A percentile compares a stretch with the other conserved stretches of the same genome.
These are phyloP conservation scores for Illadopsis cleaveri DNA, from an alignment of 2,113 vertebrate species.

Conservation along the genomic window DNA sequence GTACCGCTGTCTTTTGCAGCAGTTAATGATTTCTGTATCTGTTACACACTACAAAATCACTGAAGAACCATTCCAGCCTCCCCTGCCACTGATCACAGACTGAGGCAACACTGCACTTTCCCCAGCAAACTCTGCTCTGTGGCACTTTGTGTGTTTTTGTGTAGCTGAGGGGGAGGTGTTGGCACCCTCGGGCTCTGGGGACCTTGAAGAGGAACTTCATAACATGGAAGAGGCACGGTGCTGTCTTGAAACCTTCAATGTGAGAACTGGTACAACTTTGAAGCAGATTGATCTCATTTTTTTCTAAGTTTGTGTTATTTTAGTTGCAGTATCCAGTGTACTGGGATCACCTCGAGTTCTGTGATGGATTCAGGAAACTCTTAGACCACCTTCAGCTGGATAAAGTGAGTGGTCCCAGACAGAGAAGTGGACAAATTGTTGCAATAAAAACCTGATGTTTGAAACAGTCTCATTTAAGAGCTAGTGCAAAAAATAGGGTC, in stretches of 20 bases:
- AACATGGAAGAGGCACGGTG: neutral
- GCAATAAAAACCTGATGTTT: neutral
- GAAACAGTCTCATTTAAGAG: neutral
- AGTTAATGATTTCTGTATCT: neutral
- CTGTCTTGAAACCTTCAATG: neutral
- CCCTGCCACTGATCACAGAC: neutral
- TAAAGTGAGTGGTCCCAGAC: conserved; percentile 79
- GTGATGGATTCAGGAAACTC: conserved; percentile 96
- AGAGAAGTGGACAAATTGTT: neutral
- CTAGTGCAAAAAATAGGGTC: neutral
- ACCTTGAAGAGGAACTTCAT: neutral
- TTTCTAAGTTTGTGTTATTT: neutral
- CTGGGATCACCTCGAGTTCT: conserved; percentile 97
- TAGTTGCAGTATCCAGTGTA: conserved; percentile 97
- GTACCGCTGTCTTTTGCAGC: neutral
- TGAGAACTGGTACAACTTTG: neutral
- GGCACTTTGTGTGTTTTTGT: neutral
- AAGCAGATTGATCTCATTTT: neutral
- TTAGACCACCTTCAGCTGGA: conserved; percentile 95
- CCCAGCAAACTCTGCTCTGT: neutral
- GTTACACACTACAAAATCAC: rapidly evolving
- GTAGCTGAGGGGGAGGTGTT: neutral
- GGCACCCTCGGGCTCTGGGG: neutral
- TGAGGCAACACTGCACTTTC: neutral
- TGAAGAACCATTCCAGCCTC: neutral